Evolutionary conservation across 2,888 invertebrate genomes (phyloP).

Genomic region (Drepanosiphum platanoidis): DNA sequence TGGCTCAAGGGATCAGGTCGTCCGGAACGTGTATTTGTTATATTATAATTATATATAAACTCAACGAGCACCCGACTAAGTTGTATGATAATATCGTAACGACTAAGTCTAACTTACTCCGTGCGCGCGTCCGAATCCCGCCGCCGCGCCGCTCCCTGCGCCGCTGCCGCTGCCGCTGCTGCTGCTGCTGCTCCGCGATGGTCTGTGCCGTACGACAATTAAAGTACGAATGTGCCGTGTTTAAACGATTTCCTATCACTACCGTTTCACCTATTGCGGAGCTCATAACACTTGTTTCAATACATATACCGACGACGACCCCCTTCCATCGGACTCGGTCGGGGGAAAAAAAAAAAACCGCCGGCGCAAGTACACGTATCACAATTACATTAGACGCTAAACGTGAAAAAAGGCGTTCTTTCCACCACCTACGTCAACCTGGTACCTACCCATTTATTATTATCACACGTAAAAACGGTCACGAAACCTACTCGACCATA

Average conservation of each 20-base stretch:
- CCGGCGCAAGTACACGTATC: constrained; percentile 49
- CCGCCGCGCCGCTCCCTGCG: too few species aligned
- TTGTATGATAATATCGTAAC: too few species aligned
- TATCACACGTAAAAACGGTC: constrained; percentile 53
- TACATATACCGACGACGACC: constrained; percentile 31
- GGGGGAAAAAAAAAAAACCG: constrained; percentile 37
- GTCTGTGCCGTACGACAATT: constrained; percentile 54
- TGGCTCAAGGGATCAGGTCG: constrained; percentile 61
- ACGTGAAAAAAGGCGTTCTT: constrained; percentile 38
- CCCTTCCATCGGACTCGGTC: constrained; percentile 44
- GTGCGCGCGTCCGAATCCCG: too few species aligned
- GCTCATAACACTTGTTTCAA: constrained; percentile 59
- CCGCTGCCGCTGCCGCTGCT: too few species aligned
- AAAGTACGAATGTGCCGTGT: constrained; percentile 51
- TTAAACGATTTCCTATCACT: constrained; percentile 34
- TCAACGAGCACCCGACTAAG: neutral
- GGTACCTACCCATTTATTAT: neutral
- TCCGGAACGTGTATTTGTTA: too few species aligned
- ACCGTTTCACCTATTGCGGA: constrained; percentile 51
- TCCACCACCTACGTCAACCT: too few species aligned
- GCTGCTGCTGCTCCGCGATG: constrained; percentile 9
- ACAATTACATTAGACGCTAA: constrained; percentile 48
- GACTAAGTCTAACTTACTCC: constrained; percentile 23
- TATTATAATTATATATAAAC: neutral
- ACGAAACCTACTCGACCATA: constrained; percentile 53